Evolutionary conservation across 2,888 invertebrate genomes (phyloP).

Genomic region (Sesia bembeciformis): DNA sequence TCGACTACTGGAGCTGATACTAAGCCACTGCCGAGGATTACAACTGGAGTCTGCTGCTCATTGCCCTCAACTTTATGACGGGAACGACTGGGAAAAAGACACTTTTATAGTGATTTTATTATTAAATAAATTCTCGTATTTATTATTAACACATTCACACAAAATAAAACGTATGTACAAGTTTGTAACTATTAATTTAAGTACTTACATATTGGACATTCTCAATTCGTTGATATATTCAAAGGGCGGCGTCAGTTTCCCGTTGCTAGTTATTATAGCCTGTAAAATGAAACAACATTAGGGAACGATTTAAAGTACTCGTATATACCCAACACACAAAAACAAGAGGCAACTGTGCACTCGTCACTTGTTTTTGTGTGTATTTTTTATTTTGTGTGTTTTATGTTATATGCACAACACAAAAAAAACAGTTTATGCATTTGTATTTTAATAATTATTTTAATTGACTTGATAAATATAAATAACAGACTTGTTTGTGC

Average conservation of each 20-base stretch:
- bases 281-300: slow-evolving; percentile 40
- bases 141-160: neutral
- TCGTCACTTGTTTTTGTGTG: too few relatives aligned
- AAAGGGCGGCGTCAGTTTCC: slow-evolving; percentile 91
- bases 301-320: too few relatives aligned
- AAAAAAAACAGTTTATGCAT: too few relatives aligned
- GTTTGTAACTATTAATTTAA: neutral
- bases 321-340: too few relatives aligned
- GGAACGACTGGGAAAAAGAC: slow-evolving; percentile 66
- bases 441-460: too few relatives aligned
- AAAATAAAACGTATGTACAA: too few relatives aligned
- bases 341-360: too few relatives aligned
- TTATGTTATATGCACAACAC: too few relatives aligned
- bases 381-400: too few relatives aligned
- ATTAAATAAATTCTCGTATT: neutral
- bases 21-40: slow-evolving; percentile 96
- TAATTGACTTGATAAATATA: too few relatives aligned
- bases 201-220: slow-evolving; percentile 74
- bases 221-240: slow-evolving; percentile 96
- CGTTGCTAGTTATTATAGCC: slow-evolving; percentile 98
- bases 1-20: slow-evolving; percentile 96
- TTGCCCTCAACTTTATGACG: slow-evolving; percentile 82
- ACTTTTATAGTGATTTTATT: neutral
- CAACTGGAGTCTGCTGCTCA: slow-evolving; percentile 80
- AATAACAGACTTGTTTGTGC: too few relatives aligned